Evolutionary conservation across 2,888 invertebrate genomes (phyloP).

Genomic region (Acanthosoma haemorrhoidale): DNA sequence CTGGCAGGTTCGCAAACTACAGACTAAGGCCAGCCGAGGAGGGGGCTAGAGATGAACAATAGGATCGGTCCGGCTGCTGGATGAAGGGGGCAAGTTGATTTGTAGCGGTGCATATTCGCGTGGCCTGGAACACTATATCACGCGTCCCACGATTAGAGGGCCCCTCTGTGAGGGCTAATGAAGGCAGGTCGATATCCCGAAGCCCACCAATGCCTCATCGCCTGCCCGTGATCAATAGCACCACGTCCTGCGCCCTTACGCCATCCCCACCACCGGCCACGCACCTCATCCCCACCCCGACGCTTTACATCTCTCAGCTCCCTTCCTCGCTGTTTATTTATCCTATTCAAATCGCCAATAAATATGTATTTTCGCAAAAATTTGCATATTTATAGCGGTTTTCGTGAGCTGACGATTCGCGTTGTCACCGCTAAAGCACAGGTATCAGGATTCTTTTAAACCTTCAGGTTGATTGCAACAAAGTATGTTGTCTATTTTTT

Average conservation of each 20-base stretch:
- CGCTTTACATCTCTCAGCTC: no score
- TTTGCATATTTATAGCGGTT: not conserved
- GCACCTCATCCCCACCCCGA: not conserved
- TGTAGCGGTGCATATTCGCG: conserved; percentile 16
- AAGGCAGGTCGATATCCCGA: not conserved
- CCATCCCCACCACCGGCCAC: no score
- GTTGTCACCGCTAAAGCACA: not conserved
- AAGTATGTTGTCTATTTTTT: no score
- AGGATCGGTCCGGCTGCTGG: not conserved
- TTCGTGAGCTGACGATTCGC: not conserved
- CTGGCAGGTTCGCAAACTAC: no score
- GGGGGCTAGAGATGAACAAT: not conserved
- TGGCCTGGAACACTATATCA: not conserved
- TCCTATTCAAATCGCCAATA: not conserved
- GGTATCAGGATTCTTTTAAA: not conserved
- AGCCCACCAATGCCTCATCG: not conserved
- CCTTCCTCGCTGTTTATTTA: not conserved
- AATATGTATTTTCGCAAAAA: not conserved
- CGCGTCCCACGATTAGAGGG: not conserved
- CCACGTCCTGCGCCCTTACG: not conserved
- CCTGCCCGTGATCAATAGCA: not conserved
- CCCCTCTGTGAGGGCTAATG: not conserved
- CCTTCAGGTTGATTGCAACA: not conserved
- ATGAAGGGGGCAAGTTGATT: not conserved
- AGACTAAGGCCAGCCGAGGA: not conserved